Evolutionary conservation across 1,140 invertebrate species (phyloP).

Genomic region (Papilio xuthus): DNA sequence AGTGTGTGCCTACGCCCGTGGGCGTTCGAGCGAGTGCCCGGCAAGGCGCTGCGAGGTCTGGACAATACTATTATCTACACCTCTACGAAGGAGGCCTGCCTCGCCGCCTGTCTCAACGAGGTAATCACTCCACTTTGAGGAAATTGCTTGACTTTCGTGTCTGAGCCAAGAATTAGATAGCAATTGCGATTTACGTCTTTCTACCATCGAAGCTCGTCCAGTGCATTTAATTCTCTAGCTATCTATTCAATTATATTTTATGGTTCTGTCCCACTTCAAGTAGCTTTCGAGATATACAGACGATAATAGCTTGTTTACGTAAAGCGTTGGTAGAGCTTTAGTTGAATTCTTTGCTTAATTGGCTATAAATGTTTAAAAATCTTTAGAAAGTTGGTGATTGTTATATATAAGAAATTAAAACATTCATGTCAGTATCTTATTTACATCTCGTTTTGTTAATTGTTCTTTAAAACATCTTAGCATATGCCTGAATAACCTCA

Average conservation of each 20-base stretch:
- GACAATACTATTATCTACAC: slow-evolving; percentile 96
- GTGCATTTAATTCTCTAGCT: slow-evolving; percentile 54
- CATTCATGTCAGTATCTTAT: background rate
- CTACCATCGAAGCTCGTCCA: slow-evolving; percentile 44
- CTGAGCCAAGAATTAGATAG: slow-evolving; percentile 44
- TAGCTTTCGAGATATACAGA: slow-evolving; percentile 37
- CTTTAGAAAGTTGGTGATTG: slow-evolving; percentile 16
- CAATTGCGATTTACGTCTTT: slow-evolving; percentile 48
- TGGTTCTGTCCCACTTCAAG: slow-evolving; percentile 62
- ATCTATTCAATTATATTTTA: slow-evolving; percentile 76
- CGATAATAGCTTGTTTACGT: slow-evolving; percentile 29
- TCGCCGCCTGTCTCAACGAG: slow-evolving; percentile 95
- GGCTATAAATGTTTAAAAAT: slow-evolving; percentile 16
- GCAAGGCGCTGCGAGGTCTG: slow-evolving; percentile 93
- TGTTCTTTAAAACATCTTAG: background rate
- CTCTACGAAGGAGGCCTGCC: slow-evolving; percentile 95
- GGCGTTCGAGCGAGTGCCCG: slow-evolving; percentile 96
- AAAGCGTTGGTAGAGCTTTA: slow-evolving; percentile 7
- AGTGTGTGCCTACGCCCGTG: slow-evolving; percentile 95
- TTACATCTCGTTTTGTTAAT: background rate
- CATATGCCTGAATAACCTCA: background rate
- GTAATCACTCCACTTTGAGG: slow-evolving; percentile 77
- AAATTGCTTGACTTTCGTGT: slow-evolving; percentile 52
- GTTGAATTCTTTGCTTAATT: slow-evolving; percentile 32
- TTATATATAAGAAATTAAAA: background rate